These are phyloP conservation scores for Scelioninae gen. 1 DNA, from an alignment of 2,888 invertebrate genomes.

Conservation along the genomic window DNA sequence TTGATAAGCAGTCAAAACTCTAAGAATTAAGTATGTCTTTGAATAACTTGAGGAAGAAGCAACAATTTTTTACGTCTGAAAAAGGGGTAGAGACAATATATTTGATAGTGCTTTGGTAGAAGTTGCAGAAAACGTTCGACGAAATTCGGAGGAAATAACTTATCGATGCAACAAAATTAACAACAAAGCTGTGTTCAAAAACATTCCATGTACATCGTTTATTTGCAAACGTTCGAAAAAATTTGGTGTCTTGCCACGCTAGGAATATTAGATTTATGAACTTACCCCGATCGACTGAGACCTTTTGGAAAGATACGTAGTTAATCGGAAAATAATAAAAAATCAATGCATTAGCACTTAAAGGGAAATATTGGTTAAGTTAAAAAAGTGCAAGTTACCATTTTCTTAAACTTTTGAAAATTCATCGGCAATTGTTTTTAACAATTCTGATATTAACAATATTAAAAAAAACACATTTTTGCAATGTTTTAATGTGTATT, in stretches of 20 bases:
- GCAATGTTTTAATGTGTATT: too few species aligned
- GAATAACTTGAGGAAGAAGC: constrained; percentile 72
- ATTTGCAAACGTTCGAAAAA: constrained; percentile 50
- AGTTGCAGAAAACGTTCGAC: constrained; percentile 60
- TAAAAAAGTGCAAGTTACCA: too few species aligned
- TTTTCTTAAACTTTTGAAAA: too few species aligned
- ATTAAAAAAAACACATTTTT: too few species aligned
- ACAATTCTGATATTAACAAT: too few species aligned
- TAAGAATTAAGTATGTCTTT: constrained; percentile 20
- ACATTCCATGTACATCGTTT: constrained; percentile 76
- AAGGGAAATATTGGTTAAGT: too few species aligned
- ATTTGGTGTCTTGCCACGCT: constrained; percentile 37
- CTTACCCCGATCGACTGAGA: constrained; percentile 10
- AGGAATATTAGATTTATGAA: constrained; percentile 48
- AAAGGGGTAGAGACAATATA: constrained; percentile 69
- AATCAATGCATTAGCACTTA: too few species aligned
- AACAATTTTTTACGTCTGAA: constrained; percentile 75
- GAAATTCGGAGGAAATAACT: constrained; percentile 47
- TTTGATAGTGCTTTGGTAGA: constrained; percentile 72
- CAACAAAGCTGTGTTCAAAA: constrained; percentile 74
- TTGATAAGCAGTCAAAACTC: too few species aligned
- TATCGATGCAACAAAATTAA: constrained; percentile 74
- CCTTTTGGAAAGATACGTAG: constrained; percentile 1
- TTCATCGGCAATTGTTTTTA: too few species aligned
- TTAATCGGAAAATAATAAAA: too few species aligned